phyloP scores from a whole-genome alignment of 2,113 vertebrate species.

The Clarias gariepinus region DNA sequence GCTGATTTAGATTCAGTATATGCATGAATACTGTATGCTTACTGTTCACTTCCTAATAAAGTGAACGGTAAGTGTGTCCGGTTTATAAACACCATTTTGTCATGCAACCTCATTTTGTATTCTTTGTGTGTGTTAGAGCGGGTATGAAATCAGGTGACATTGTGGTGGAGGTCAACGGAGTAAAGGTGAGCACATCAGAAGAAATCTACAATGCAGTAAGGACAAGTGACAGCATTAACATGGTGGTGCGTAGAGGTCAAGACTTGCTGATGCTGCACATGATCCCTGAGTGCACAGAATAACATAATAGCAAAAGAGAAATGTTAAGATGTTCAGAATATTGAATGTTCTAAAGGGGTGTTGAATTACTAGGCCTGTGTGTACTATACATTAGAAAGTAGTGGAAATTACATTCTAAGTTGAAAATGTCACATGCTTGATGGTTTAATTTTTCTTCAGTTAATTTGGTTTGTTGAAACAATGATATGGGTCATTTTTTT shows the following conservation, averaged over 20 bases:
- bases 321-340: not conserved
- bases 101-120: not conserved
- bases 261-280: constrained; percentile 80
- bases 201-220: constrained; percentile 86
- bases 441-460: not conserved
- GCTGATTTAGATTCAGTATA: not conserved
- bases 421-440: not conserved
- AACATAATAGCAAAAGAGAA: constrained; percentile 31
- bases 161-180: constrained; percentile 55
- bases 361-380: not conserved
- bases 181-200: constrained; percentile 75
- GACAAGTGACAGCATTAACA: constrained; percentile 76
- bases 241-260: constrained; percentile 77
- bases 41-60: too few relatives aligned
- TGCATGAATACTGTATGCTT: too few relatives aligned
- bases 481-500: not conserved
- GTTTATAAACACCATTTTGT: not conserved
- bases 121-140: constrained; percentile 44
- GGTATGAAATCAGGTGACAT: constrained; percentile 65
- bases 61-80: not conserved
- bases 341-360: not conserved
- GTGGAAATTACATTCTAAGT: not conserved
- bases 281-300: constrained; percentile 84
- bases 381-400: not conserved
- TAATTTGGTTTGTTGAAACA: not conserved